A percentile compares a stretch with the other conserved stretches of the same genome.
Evolutionary conservation across 2,797 vertebrate genomes (phyloP).

Genomic region (Hafferia zeledoni): DNA sequence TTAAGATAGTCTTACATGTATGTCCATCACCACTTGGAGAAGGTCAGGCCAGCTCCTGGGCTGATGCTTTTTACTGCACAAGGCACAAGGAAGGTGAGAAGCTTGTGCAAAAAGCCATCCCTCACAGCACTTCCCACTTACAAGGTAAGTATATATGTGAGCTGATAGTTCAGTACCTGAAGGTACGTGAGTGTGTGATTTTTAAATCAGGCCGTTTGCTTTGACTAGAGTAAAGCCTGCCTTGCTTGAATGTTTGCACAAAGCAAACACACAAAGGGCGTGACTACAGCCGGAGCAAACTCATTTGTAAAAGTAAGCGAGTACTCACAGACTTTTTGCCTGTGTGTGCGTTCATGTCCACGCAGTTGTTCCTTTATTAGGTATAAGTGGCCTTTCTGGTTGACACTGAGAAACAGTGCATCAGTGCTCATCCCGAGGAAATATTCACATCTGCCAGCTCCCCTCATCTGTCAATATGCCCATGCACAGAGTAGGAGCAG

Average conservation of each 20-base stretch:
- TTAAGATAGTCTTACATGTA: not conserved
- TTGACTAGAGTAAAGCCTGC: not conserved
- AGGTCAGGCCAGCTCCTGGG: not conserved
- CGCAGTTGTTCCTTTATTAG: slow-evolving; percentile 10
- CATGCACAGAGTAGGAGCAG: not conserved
- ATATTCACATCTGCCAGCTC: not conserved
- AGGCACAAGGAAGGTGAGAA: not conserved
- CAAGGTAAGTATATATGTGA: not conserved
- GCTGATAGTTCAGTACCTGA: not conserved
- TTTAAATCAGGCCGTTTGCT: not conserved
- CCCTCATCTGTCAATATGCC: not conserved
- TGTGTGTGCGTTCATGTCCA: not conserved
- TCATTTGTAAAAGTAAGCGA: slow-evolving; percentile 52
- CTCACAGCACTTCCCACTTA: not conserved
- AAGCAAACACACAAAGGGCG: slow-evolving; percentile 30
- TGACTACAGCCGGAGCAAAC: not conserved
- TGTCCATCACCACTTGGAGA: not conserved
- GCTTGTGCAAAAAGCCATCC: not conserved
- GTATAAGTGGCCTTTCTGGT: not conserved
- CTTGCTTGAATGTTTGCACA: slow-evolving; percentile 21
- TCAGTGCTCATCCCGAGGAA: not conserved
- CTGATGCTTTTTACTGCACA: not conserved
- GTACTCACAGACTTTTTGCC: not conserved
- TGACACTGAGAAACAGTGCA: not conserved
- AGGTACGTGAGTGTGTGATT: not conserved